These are phyloP conservation scores for Anticlea derivata DNA, from an alignment of 2,888 invertebrate genomes.

Conservation along the genomic window DNA sequence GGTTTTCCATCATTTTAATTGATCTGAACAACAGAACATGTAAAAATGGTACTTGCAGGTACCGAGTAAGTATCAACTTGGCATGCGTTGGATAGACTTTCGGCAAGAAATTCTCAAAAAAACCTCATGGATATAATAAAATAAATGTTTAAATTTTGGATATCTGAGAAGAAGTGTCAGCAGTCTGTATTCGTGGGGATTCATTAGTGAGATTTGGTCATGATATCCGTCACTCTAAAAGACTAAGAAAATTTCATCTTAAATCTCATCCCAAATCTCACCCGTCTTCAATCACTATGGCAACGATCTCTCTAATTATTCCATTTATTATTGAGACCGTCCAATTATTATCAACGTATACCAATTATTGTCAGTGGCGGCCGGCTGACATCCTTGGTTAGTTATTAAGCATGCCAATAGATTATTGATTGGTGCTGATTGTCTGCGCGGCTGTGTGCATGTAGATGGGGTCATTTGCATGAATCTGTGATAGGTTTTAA, in stretches of 20 bases:
- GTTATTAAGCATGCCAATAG: slow-evolving; percentile 80
- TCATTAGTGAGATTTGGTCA: no score
- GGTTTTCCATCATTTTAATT: no score
- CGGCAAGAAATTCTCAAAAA: no score
- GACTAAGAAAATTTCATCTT: neutral
- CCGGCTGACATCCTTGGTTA: slow-evolving; percentile 73
- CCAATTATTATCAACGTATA: slow-evolving; percentile 68
- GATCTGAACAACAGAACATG: no score
- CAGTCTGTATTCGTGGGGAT: no score
- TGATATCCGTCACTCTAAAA: neutral
- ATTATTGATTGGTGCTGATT: slow-evolving; percentile 84
- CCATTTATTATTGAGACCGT: slow-evolving; percentile 65
- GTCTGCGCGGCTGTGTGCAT: slow-evolving; percentile 57
- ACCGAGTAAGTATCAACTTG: no score
- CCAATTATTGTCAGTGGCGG: slow-evolving; percentile 67
- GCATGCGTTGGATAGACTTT: no score
- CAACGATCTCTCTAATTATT: slow-evolving; percentile 68
- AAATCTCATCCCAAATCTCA: slow-evolving; percentile 4
- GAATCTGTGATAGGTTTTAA: slow-evolving; percentile 75
- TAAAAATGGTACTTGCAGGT: no score
- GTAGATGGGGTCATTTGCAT: slow-evolving; percentile 71
- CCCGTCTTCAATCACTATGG: slow-evolving; percentile 1
- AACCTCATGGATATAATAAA: no score
- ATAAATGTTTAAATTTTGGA: no score
- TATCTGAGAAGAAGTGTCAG: no score